Evolutionary conservation across 1,140 invertebrate species (phyloP), one percentile per base, ranked within the genome.

Genomic region (Cydia pomonella): DNA sequence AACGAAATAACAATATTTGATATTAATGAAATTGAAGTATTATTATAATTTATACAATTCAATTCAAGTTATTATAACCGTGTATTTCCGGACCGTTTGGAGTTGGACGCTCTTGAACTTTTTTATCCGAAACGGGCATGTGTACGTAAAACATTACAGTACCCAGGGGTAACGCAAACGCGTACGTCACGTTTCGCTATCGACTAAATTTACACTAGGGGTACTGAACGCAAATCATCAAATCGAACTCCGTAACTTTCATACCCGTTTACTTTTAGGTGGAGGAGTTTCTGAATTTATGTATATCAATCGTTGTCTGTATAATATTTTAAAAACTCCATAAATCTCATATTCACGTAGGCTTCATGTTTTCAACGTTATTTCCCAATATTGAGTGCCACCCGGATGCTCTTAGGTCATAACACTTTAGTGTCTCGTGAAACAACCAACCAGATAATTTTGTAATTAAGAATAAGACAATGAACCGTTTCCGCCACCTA

Each of bases 51-150:
- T n/a, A n/a, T n/a, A n/a, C n/a, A n/a, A n/a, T n/a, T n/a, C n/a
- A n/a, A n/a, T n/a, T n/a, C 41, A 44, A 44, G 41, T 44, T 2
- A 44, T 3, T 44, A 12, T 16, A 44, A 44, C 16, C 13, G 41
- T 16, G 27, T n/a, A 29, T 66, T 33, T 66, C 25, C 63, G 63
- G 27, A 29, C 63, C n/a, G 25, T 16, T 66, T n/a, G 63, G 9
- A 66, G 5, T 66, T n/a, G 63, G 9, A 66, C 27, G 63, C 23
- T 27, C 62, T 63, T 63, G 62, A 63, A 63, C 62, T 63, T 25
- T 63, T 63, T 25, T 63, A 13, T 27, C 62, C 63, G 6, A 66
- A 66, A 29, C 16, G 27, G 13, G 63, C 63, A n/a, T 66, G 13
- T 16, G 63, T 29, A 63, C 27, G 12, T 64, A 64, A 64, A 63